Percentiles rank a stretch among this genome's conserved stretches.
Evolutionary conservation across 2,113 vertebrate species (phyloP).

Genomic region (Ascaphus truei): DNA sequence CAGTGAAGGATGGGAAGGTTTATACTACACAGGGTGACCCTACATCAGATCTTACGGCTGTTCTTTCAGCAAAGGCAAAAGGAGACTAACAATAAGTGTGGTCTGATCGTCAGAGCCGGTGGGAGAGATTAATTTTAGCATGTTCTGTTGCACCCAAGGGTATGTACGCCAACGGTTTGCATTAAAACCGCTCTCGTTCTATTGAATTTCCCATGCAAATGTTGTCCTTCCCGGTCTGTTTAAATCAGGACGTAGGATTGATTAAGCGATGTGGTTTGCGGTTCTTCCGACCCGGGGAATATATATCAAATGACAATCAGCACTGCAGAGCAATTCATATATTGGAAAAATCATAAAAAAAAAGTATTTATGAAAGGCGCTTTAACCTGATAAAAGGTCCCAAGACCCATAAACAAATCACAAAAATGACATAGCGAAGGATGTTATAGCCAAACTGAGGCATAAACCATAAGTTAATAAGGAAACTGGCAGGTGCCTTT

Average conservation of each 20-base stretch:
- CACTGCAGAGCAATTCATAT: not conserved
- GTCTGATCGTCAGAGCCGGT: not conserved
- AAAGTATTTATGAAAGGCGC: not conserved
- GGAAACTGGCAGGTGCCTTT: too few species aligned
- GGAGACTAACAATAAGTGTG: not conserved
- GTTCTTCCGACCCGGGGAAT: not conserved
- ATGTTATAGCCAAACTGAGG: too few species aligned
- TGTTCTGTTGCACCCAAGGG: not conserved
- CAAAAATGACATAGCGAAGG: too few species aligned
- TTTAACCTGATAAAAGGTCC: not conserved
- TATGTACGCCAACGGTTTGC: not conserved
- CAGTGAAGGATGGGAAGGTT: not conserved
- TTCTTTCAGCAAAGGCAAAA: conserved; percentile 9
- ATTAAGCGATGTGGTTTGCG: not conserved
- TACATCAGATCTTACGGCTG: not conserved
- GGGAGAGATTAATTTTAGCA: conserved; percentile 4
- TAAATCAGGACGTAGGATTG: not conserved
- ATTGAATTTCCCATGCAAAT: conserved; percentile 13
- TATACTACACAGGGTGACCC: not conserved
- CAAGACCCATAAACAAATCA: too few species aligned
- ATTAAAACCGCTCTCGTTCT: not conserved
- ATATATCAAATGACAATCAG: not conserved
- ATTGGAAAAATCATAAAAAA: not conserved
- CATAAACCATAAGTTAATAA: too few species aligned
- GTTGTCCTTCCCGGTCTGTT: not conserved